A percentile compares a stretch with the other conserved stretches of the same genome.
Conservation (phyloP, 1,140 invertebrate genomes). For the Spodoptera frugiperda region DNA sequence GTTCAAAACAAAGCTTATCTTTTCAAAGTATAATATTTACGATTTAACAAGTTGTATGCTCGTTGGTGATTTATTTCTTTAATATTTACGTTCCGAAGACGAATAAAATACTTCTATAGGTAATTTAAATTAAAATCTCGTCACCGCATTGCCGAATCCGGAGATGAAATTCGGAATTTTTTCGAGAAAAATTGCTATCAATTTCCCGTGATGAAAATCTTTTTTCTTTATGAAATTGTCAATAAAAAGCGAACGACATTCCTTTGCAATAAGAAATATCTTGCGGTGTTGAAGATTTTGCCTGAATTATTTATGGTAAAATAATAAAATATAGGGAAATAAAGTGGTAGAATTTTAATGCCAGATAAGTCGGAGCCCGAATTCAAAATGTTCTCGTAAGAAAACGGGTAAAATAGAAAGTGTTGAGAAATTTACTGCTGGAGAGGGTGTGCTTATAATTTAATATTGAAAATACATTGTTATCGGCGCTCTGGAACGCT, state of each 20-base stretch:
- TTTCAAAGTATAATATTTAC: slow-evolving; percentile 30
- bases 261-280: slow-evolving; percentile 60
- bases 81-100: slow-evolving; percentile 44
- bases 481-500: background rate
- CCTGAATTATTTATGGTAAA: slow-evolving; percentile 9
- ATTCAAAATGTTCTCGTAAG: background rate
- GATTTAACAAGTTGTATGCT: slow-evolving; percentile 24
- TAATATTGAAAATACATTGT: background rate
- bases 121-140: slow-evolving; percentile 64
- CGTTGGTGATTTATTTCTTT: slow-evolving; percentile 31
- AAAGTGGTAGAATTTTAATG: slow-evolving; percentile 4
- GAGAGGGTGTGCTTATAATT: too few relatives aligned
- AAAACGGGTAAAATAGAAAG: background rate
- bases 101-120: slow-evolving; percentile 59
- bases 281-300: slow-evolving; percentile 10
- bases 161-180: slow-evolving; percentile 78
- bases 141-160: slow-evolving; percentile 59
- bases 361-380: background rate
- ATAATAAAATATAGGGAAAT: slow-evolving; percentile 3
- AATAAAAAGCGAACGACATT: slow-evolving; percentile 70
- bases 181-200: slow-evolving; percentile 75
- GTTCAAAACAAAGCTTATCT: slow-evolving; percentile 34
- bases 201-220: slow-evolving; percentile 77
- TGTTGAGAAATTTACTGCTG: background rate
- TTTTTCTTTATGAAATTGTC: slow-evolving; percentile 68